Conservation (phyloP, 2,797 vertebrate genomes). For the Antennarius maculatus region DNA sequence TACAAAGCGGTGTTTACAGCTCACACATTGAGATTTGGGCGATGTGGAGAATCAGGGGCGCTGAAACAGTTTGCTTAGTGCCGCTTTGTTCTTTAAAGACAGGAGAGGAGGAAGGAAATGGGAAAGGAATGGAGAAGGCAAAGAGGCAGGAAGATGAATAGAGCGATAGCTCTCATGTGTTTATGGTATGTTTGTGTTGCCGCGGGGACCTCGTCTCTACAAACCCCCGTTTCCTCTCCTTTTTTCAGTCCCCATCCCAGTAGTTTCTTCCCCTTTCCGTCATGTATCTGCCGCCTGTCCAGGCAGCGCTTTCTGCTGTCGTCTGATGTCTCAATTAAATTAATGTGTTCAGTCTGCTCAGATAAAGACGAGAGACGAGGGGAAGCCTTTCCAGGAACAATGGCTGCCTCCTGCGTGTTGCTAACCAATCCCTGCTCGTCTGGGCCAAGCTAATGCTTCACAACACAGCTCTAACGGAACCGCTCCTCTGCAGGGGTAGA, state of each 20-base stretch:
- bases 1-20: conserved; percentile 56
- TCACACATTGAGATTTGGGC: conserved; percentile 31
- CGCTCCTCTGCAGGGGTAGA: conserved; percentile 28
- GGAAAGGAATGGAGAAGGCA: conserved; percentile 30
- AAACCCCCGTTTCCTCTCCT: conserved; percentile 36
- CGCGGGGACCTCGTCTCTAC: conserved; percentile 59
- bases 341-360: conserved; percentile 70
- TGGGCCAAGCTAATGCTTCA: conserved; percentile 52
- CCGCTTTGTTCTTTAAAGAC: conserved; percentile 69
- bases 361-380: conserved; percentile 68
- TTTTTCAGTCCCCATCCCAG: conserved; percentile 37
- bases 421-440: conserved; percentile 65
- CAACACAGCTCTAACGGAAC: conserved; percentile 64
- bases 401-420: conserved; percentile 54
- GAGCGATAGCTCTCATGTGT: conserved; percentile 66
- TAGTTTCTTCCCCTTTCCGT: conserved; percentile 34
- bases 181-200: conserved; percentile 75
- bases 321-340: conserved; percentile 78
- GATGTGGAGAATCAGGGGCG: conserved; percentile 41
- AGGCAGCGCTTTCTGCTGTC: conserved; percentile 58
- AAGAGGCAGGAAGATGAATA: conserved; percentile 55
- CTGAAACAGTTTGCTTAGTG: conserved; percentile 49
- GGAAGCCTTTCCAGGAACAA: conserved; percentile 66
- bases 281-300: conserved; percentile 67
- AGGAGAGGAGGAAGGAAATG: conserved; percentile 53